Conservation (phyloP, 64 coral and sea anemone genomes). For the Astreopora myriophthalma region DNA sequence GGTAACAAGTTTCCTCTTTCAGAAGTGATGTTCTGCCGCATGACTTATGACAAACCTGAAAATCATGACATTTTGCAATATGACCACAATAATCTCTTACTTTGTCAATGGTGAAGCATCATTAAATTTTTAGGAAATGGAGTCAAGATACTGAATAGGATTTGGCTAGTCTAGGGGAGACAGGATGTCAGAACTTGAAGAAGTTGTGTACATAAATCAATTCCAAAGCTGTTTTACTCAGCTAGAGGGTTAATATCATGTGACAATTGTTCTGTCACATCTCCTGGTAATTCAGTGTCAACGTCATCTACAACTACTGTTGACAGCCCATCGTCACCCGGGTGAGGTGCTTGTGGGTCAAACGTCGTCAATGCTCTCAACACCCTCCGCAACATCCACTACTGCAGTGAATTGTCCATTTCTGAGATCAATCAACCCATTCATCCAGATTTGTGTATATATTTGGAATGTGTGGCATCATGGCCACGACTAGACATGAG, state of each 20-base stretch:
- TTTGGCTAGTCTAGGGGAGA: neutral
- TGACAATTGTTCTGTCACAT: neutral
- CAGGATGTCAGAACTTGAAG: neutral
- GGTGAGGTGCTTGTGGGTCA: neutral
- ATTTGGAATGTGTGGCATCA: too few relatives aligned
- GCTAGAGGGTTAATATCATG: neutral
- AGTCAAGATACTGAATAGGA: too few relatives aligned
- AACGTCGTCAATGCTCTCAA: neutral
- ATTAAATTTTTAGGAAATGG: too few relatives aligned
- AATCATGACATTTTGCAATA: too few relatives aligned
- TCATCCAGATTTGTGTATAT: conserved; percentile 66
- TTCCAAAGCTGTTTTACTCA: neutral
- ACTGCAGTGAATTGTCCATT: conserved; percentile 19
- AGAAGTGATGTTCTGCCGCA: neutral
- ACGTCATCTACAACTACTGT: neutral
- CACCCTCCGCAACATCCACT: neutral
- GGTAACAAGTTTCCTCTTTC: neutral
- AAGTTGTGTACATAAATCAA: neutral
- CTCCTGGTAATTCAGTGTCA: neutral
- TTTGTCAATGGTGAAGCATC: too few relatives aligned
- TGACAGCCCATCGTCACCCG: neutral
- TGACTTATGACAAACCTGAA: neutral
- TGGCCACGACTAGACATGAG: too few relatives aligned
- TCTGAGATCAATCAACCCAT: conserved; percentile 51
- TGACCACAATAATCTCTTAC: too few relatives aligned